Base-by-base conservation (phyloP, 2,888 invertebrate genomes). In the Limnephilus auricula region DNA sequence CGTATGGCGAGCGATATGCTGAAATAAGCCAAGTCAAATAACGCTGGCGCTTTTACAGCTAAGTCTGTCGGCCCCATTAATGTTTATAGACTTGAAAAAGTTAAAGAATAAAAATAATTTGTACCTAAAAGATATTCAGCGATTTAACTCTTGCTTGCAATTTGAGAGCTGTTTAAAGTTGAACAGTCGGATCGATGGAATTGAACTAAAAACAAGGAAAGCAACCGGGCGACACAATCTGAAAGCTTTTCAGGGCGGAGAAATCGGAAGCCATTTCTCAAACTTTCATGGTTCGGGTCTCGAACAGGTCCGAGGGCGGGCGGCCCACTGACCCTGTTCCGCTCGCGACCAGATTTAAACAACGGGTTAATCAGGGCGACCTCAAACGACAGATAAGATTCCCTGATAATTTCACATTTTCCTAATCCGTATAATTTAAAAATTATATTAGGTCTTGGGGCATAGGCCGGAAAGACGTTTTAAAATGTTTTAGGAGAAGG, bases 261-360 rank as follows among this genome's bases (percentile, higher is more conserved):
- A 65, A 65, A 65, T 65, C 65, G 65, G 65, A n/a, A n/a, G 25
- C 65, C 65, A 4, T 65, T 65, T 65, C 65, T 65, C 65, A 65
- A 65, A 65, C 65, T 65, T 65, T n/a, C 65, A n/a, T 65, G 65
- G 65, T 65, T 65, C 65, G 65, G 65, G 65, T 65, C 65, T 65
- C 65, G 65, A 65, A 65, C 65, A 65, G 65, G 65, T 65, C 65
- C 65, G 65, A n/a, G 65, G 65, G 65, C 25, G 25, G 65, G 65
- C 65, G 65, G 65, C 65, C 65, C 65, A n/a, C 65, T 65, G 65
- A 65, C 65, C 65, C 65, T 65, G 65, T 65, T 65, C 65, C n/a
- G 65, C n/a, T 65, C n/a, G 65, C 65, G 65, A 10, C 65, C 65
- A 25, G 65, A 65, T 65, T 65, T 65, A 65, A 65, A 65, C 65